Percentiles rank a stretch among this genome's conserved stretches.
These are phyloP conservation scores for Atherinomorus stipes DNA, from an alignment of 2,113 vertebrate genomes.

Conservation along the genomic window DNA sequence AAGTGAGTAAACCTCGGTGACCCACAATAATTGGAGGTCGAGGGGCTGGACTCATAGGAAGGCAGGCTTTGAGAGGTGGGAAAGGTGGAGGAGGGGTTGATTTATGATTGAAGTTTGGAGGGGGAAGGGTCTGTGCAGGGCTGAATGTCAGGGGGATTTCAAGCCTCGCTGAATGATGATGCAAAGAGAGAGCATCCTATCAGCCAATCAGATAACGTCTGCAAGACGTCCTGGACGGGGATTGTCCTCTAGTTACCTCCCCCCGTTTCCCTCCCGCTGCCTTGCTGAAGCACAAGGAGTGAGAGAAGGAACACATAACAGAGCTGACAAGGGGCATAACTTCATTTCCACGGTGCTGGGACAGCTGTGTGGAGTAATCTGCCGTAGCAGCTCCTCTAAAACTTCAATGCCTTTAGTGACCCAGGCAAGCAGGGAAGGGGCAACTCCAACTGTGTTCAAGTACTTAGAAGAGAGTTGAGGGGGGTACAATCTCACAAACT, in stretches of 20 bases:
- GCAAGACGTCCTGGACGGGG: neutral
- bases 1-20: constrained; percentile 51
- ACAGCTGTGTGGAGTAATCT: constrained; percentile 98
- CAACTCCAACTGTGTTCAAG: constrained; percentile 65
- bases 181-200: constrained; percentile 49
- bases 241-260: constrained; percentile 33
- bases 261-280: constrained; percentile 14
- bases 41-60: constrained; percentile 32
- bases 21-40: constrained; percentile 48
- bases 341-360: constrained; percentile 97
- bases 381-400: constrained; percentile 91
- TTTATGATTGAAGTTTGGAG: constrained; percentile 68
- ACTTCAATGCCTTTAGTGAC: constrained; percentile 90
- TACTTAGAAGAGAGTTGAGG: constrained; percentile 45
- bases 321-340: constrained; percentile 88
- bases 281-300: constrained; percentile 15
- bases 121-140: constrained; percentile 52
- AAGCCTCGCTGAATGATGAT: constrained; percentile 52
- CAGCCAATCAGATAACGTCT: constrained; percentile 53
- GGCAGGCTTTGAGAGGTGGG: constrained; percentile 53
- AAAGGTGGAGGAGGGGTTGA: constrained; percentile 75
- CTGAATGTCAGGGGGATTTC: constrained; percentile 64
- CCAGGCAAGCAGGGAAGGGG: constrained; percentile 56
- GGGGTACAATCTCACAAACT: constrained; percentile 56
- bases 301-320: constrained; percentile 58